Conservation (phyloP, 2,888 invertebrate genomes). For the Lepidocyrtoides sp. region DNA sequence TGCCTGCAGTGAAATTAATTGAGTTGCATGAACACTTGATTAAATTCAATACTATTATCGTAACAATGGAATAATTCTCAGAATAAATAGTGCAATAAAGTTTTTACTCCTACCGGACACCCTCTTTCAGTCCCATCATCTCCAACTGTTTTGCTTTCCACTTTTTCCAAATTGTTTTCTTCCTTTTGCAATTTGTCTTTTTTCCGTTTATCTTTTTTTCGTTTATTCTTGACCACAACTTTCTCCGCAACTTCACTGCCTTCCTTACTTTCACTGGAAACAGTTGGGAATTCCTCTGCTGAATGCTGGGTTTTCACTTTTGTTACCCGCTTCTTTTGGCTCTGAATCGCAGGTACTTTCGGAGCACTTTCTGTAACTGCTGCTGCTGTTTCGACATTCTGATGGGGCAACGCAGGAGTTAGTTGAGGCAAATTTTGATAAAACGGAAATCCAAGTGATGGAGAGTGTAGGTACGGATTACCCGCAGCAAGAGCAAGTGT, state of each 20-base stretch:
- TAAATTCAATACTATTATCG: not conserved
- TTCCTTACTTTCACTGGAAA: not conserved
- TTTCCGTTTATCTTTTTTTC: slow-evolving; percentile 57
- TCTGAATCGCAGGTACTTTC: not conserved
- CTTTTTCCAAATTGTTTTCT: slow-evolving; percentile 28
- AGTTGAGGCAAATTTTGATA: slow-evolving; percentile 11
- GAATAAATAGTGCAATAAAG: not conserved
- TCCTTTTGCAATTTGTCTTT: slow-evolving; percentile 43
- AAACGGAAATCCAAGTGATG: slow-evolving; percentile 43
- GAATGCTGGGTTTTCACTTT: not conserved
- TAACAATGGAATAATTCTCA: not conserved
- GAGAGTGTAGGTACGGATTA: slow-evolving; percentile 8
- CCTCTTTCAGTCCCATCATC: slow-evolving; percentile 66
- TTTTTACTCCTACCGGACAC: slow-evolving; percentile 71
- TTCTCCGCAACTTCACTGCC: not conserved
- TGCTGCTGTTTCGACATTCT: not conserved
- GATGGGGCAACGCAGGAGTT: not conserved
- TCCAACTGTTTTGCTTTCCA: slow-evolving; percentile 67
- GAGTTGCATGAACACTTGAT: not conserved
- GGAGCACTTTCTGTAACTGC: not conserved
- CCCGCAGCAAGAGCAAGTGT: not conserved
- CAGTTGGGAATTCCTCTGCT: not conserved
- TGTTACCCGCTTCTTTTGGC: not conserved
- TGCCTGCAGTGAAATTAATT: slow-evolving; percentile 61
- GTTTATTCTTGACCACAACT: not conserved